Percentiles rank a stretch among this genome's conserved stretches.
Evolutionary conservation across 37 sponge, comb jelly and placozoan genomes (phyloP).

Genomic region (Corticium candelabrum): DNA sequence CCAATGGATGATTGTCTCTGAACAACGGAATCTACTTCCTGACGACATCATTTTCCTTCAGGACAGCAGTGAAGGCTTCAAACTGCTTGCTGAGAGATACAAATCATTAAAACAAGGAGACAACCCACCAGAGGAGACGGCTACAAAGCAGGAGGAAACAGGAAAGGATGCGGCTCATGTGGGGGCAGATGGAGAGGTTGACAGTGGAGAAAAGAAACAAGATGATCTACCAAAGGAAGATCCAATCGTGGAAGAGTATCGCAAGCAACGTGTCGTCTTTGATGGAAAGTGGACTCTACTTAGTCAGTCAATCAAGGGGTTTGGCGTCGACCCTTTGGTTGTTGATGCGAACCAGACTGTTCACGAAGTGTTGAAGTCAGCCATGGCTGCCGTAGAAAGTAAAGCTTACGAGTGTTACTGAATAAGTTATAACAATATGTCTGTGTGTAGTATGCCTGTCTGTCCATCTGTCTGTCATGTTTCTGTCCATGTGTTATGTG

Average conservation of each 20-base stretch:
- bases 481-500: too few relatives aligned
- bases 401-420: too few relatives aligned
- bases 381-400: too few relatives aligned
- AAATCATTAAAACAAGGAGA: background rate
- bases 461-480: constrained; percentile 15
- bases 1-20: constrained; percentile 85
- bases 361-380: too few relatives aligned
- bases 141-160: background rate
- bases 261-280: constrained; percentile 30
- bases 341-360: too few relatives aligned
- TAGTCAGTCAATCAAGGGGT: constrained; percentile 55
- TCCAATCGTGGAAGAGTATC: too few relatives aligned
- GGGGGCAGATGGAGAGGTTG: constrained; percentile 5
- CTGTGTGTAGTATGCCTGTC: too few relatives aligned
- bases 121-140: background rate
- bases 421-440: too few relatives aligned
- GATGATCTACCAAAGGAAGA: too few relatives aligned
- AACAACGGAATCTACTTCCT: constrained; percentile 53
- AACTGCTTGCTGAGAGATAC: constrained; percentile 13
- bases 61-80: constrained; percentile 36
- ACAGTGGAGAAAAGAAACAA: background rate
- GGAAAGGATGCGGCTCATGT: constrained; percentile 9
- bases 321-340: constrained; percentile 71
- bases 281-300: constrained; percentile 42
- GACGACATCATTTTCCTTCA: constrained; percentile 69